Base-by-base conservation (phyloP, 2,888 invertebrate species). In the Tolmerus cingulatus region DNA sequence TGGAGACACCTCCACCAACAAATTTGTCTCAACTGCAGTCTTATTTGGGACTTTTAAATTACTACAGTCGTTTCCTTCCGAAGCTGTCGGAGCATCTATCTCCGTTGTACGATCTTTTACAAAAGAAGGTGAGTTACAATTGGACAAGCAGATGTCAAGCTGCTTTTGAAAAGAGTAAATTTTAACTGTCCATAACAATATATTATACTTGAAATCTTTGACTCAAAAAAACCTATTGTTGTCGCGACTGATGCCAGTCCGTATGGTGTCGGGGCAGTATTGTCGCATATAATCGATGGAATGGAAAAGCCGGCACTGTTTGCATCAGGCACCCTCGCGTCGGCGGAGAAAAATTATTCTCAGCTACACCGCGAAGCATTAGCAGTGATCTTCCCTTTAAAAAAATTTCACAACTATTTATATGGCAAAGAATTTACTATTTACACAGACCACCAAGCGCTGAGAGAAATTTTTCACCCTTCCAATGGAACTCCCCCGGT, bases 21-120 rank as follows among this genome's bases (percentile, higher is more conserved):
- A 82, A 88, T 76, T 8, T 89, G 5, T 76, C 79, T 12, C 79
- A 88, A 27, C 78, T 89, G 30, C 76, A 88, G 51, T 88, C 86
- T 12, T 89, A 87, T 88, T 46, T 88, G 16, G 88, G 88, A 12
- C 81, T 89, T 16, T 3, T 88, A 27, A 89, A 88, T 43, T 89
- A 77, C 84, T 88, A 88, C 87, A 30, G 85, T 12, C 37, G 74
- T 30, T 88, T 87, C 40, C 66, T 88, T 12, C 88, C 87, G 1
- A 88, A 88, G 78, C 51, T 88, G 30, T 87, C 88, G 7, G 40
- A 40, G 40, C 40, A 40, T 40, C 40, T 5, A 3, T 40, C 40
- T 5, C 40, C 40, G 5, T 40, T 40, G 40, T 40, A 40, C 40
- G 7, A 40, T 3, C 40, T 40, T 40, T 40, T 40, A 40, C 40